These are phyloP conservation scores for Hippasteria phrygiana DNA, from an alignment of 53 echinoderm and acorn worm species.

Conservation along the genomic window DNA sequence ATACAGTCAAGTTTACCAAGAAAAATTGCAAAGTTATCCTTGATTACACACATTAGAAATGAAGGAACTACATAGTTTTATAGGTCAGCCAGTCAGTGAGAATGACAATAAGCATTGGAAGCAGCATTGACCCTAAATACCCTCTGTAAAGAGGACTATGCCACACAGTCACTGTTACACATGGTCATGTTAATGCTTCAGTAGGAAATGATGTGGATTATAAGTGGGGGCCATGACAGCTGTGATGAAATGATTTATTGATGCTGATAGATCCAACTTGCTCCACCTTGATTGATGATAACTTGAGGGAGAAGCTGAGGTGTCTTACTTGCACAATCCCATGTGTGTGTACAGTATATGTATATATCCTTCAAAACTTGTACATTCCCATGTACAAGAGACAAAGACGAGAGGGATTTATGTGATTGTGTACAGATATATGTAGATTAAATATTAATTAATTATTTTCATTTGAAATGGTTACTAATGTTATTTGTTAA, in stretches of 20 bases:
- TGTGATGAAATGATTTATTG: slow-evolving; percentile 19
- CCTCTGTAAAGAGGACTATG: background rate
- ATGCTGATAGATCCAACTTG: slow-evolving; percentile 9
- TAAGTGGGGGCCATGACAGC: slow-evolving; percentile 13
- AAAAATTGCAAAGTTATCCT: slow-evolving; percentile 41
- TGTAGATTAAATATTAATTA: too few relatives aligned
- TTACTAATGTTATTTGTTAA: background rate
- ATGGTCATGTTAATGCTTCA: background rate
- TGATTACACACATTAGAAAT: slow-evolving; percentile 18
- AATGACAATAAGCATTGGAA: background rate
- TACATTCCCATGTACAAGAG: too few relatives aligned
- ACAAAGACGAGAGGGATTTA: too few relatives aligned
- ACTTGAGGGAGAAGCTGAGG: background rate
- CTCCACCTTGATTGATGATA: slow-evolving; percentile 25
- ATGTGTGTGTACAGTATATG: too few relatives aligned
- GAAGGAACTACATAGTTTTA: slow-evolving; percentile 6
- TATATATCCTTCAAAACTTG: too few relatives aligned
- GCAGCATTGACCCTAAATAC: background rate
- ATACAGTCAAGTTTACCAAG: slow-evolving; percentile 25
- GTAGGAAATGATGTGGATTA: slow-evolving; percentile 37
- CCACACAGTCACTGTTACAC: slow-evolving; percentile 33
- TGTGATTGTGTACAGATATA: too few relatives aligned
- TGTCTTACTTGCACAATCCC: too few relatives aligned
- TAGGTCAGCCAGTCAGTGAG: background rate
- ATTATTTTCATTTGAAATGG: too few relatives aligned